These are phyloP conservation scores for Sisor rabdophorus DNA, from an alignment of 2,113 vertebrate species.

Conservation along the genomic window DNA sequence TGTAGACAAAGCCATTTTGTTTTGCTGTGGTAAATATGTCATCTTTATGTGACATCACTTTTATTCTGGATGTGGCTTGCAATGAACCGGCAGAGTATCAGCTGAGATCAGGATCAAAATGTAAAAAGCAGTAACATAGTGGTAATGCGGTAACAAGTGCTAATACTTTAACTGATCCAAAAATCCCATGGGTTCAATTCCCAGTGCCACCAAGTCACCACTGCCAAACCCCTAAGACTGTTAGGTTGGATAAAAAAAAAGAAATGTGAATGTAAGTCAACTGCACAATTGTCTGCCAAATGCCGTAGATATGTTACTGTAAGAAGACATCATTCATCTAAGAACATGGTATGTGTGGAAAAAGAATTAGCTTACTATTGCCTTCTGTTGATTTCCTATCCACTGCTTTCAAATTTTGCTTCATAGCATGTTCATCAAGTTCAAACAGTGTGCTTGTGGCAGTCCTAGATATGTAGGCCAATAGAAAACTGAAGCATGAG, in stretches of 20 bases:
- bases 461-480: background rate
- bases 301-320: too few relatives aligned
- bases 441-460: background rate
- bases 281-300: too few relatives aligned
- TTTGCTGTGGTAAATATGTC: slow-evolving; percentile 36
- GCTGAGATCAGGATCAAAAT: slow-evolving; percentile 15
- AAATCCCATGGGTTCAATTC: too few relatives aligned
- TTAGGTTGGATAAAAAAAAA: too few relatives aligned
- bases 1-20: slow-evolving; percentile 19
- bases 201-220: too few relatives aligned
- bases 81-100: slow-evolving; percentile 15
- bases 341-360: background rate
- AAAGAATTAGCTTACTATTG: background rate
- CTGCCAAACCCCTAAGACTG: too few relatives aligned
- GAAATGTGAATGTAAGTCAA: too few relatives aligned
- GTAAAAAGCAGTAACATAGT: too few relatives aligned
- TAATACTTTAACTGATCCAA: too few relatives aligned
- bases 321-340: background rate
- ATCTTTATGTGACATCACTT: slow-evolving; percentile 23
- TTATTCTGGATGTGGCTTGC: background rate
- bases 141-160: too few relatives aligned
- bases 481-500: background rate
- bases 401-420: background rate
- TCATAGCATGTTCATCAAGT: background rate
- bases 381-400: background rate